phyloP scores from a whole-genome alignment of 2,797 vertebrate genomes.

The Agapornis canus region DNA sequence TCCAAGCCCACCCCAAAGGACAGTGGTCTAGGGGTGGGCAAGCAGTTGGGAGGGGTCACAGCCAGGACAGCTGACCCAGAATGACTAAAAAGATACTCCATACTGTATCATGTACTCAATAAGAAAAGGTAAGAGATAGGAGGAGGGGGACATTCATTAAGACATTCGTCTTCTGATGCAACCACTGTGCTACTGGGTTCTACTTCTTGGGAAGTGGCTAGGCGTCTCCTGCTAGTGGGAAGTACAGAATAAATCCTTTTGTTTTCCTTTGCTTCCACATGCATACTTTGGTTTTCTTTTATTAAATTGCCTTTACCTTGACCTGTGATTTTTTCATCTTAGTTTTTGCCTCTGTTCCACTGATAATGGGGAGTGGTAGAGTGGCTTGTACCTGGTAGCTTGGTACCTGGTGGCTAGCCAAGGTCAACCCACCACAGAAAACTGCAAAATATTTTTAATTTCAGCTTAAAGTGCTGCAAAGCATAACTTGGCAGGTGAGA shows the following conservation, averaged over 20 bases:
- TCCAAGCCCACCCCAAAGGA: not conserved
- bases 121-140: not conserved
- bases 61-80: not conserved
- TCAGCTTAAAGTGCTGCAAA: not conserved
- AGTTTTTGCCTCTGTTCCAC: not conserved
- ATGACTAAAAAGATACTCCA: not conserved
- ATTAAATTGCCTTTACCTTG: not conserved
- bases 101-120: not conserved
- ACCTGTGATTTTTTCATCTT: not conserved
- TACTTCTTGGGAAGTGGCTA: not conserved
- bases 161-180: accelerated
- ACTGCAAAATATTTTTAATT: not conserved
- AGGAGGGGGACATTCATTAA: accelerated
- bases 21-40: not conserved
- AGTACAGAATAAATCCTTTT: not conserved
- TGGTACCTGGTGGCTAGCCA: not conserved
- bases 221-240: not conserved
- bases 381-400: not conserved
- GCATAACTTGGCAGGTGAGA: not conserved
- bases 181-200: accelerated
- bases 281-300: not conserved
- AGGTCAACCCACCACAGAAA: accelerated
- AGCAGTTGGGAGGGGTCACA: accelerated
- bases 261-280: not conserved
- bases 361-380: not conserved